A percentile compares a stretch with the other conserved stretches of the same genome.
Evolutionary conservation across 2,888 invertebrate species (phyloP).

Genomic region (Yponomeuta plumbellus): DNA sequence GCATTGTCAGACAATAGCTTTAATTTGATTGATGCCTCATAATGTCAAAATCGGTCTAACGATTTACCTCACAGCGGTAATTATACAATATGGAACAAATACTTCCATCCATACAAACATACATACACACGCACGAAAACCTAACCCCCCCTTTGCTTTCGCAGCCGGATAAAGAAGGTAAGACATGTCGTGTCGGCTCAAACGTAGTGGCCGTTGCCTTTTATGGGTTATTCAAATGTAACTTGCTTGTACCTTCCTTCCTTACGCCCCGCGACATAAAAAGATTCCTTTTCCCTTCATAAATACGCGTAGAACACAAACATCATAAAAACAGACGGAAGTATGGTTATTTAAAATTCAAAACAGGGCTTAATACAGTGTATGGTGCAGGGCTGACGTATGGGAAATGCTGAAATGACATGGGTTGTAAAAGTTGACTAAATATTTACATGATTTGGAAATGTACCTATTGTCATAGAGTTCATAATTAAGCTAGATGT

Average conservation of each 20-base stretch:
- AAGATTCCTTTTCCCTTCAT: constrained; percentile 34
- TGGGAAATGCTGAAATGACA: not conserved
- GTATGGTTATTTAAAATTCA: constrained; percentile 20
- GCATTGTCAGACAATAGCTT: too few species aligned
- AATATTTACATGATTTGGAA: too few species aligned
- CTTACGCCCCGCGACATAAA: constrained; percentile 41
- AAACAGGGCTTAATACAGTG: not conserved
- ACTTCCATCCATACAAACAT: too few species aligned
- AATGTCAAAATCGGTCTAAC: too few species aligned
- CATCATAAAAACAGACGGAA: constrained; percentile 1
- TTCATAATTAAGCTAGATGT: too few species aligned
- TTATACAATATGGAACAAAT: too few species aligned
- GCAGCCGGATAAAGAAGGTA: not conserved
- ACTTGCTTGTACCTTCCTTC: constrained; percentile 34
- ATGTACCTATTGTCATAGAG: too few species aligned
- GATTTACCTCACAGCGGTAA: too few species aligned
- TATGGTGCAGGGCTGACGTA: not conserved
- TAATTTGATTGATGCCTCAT: too few species aligned
- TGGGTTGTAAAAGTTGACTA: not conserved
- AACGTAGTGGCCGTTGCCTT: constrained; percentile 28
- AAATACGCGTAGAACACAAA: constrained; percentile 28
- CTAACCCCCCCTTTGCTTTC: too few species aligned
- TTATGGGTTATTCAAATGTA: constrained; percentile 53
- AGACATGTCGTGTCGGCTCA: constrained; percentile 10
- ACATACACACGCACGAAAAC: too few species aligned